These are phyloP conservation scores for Paratrypauchen microcephalus DNA, from an alignment of 2,797 vertebrate species.

Conservation along the genomic window DNA sequence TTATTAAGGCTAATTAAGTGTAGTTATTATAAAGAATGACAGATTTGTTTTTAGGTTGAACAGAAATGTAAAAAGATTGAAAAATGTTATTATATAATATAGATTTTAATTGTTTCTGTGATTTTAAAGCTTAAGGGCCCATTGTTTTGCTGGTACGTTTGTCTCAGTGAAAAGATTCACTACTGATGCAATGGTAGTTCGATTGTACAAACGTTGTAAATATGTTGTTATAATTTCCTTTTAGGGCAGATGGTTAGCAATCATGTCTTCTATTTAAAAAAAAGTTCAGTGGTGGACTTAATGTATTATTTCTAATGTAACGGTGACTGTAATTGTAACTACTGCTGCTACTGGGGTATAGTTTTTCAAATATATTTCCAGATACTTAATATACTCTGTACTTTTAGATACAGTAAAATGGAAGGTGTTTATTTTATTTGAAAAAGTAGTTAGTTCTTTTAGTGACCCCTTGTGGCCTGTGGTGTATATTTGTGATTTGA, in stretches of 20 bases:
- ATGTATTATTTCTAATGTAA: not conserved
- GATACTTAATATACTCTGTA: not conserved
- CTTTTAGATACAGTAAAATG: not conserved
- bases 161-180: not conserved
- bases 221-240: constrained; percentile 6
- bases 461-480: not conserved
- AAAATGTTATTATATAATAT: not conserved
- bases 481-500: not conserved
- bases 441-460: not conserved
- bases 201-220: constrained; percentile 12
- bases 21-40: no score
- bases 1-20: no score
- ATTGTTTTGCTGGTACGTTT: constrained; percentile 1
- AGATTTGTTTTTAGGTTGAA: not conserved
- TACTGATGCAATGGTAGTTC: not conserved
- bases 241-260: not conserved
- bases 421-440: not conserved
- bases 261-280: constrained; percentile 2
- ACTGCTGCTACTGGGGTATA: not conserved
- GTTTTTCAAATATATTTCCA: not conserved
- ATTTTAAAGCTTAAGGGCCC: constrained; percentile 4
- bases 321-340: not conserved
- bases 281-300: not conserved
- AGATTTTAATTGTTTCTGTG: not conserved
- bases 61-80: not conserved